These are phyloP conservation scores for Eupelmus urozonus DNA, from an alignment of 2,888 invertebrate genomes.

Conservation along the genomic window DNA sequence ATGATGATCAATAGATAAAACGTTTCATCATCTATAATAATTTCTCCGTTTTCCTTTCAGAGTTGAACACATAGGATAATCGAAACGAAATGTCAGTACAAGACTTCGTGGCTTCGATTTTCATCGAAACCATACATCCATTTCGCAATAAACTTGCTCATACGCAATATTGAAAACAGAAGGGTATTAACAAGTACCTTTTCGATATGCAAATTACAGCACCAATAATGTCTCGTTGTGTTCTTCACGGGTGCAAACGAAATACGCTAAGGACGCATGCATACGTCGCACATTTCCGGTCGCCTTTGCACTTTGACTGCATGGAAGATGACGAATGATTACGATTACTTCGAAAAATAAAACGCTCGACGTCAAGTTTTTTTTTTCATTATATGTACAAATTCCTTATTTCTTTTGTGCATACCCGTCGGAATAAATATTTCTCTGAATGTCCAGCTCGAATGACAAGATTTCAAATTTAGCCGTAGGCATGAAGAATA, in stretches of 20 bases:
- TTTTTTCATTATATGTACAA: constrained; percentile 45
- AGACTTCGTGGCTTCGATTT: background rate
- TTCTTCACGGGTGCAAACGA: background rate
- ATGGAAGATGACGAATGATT: constrained; percentile 30
- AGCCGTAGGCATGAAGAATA: too few relatives aligned
- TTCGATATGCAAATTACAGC: constrained; percentile 47
- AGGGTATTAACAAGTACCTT: constrained; percentile 34
- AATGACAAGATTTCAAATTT: too few relatives aligned
- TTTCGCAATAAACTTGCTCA: constrained; percentile 6
- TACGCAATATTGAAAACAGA: constrained; percentile 7
- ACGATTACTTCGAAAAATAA: constrained; percentile 40
- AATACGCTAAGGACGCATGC: constrained; percentile 4
- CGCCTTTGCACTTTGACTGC: constrained; percentile 2
- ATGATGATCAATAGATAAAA: constrained; percentile 31
- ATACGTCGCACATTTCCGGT: background rate
- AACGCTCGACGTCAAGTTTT: constrained; percentile 22
- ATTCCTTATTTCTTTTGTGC: constrained; percentile 27
- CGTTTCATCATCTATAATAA: constrained; percentile 23
- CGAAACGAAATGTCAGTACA: constrained; percentile 10
- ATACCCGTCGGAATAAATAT: too few relatives aligned
- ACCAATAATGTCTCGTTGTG: constrained; percentile 30
- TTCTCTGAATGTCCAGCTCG: too few relatives aligned
- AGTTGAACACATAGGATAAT: constrained; percentile 37
- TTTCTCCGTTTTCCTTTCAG: constrained; percentile 25
- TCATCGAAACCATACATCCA: background rate